These are phyloP conservation scores for Hydroisotoma schaefferi DNA, from an alignment of 2,888 invertebrate species.

Conservation along the genomic window DNA sequence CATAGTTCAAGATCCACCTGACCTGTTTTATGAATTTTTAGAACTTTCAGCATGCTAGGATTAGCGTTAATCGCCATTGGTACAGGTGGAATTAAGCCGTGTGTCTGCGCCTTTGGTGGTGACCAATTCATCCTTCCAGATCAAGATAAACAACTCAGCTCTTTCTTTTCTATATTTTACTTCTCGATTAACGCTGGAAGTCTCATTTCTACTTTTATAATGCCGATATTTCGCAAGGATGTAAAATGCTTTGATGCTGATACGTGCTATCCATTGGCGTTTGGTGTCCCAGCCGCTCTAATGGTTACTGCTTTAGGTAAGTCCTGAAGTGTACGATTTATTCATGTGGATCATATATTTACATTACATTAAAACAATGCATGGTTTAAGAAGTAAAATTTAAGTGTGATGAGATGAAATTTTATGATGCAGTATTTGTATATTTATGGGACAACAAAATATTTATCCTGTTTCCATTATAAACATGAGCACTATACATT, in stretches of 20 bases:
- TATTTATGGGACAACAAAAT: too few relatives aligned
- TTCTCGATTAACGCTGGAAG: slow-evolving; percentile 72
- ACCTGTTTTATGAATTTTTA: slow-evolving; percentile 48
- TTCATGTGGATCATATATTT: not conserved
- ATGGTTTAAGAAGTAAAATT: not conserved
- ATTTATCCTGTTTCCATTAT: too few relatives aligned
- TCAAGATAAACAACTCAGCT: slow-evolving; percentile 63
- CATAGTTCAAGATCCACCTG: slow-evolving; percentile 4
- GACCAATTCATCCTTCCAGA: slow-evolving; percentile 68
- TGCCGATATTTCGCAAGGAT: slow-evolving; percentile 78
- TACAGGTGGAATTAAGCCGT: slow-evolving; percentile 76
- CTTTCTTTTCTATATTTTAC: slow-evolving; percentile 75
- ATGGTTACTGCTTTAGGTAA: slow-evolving; percentile 79
- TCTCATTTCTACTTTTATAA: slow-evolving; percentile 78
- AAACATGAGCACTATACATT: not conserved
- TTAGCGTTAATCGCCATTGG: slow-evolving; percentile 68
- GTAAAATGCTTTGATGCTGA: slow-evolving; percentile 71
- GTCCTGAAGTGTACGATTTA: slow-evolving; percentile 48
- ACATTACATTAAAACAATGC: not conserved
- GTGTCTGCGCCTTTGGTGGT: slow-evolving; percentile 76
- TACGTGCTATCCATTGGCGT: slow-evolving; percentile 79
- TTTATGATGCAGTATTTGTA: not conserved
- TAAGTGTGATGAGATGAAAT: not conserved
- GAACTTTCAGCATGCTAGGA: slow-evolving; percentile 63
- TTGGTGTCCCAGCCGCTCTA: slow-evolving; percentile 74